Percentiles rank a stretch among this genome's conserved stretches.
These are phyloP conservation scores for Platyura marginata DNA, from an alignment of 1,140 invertebrate species.

Conservation along the genomic window DNA sequence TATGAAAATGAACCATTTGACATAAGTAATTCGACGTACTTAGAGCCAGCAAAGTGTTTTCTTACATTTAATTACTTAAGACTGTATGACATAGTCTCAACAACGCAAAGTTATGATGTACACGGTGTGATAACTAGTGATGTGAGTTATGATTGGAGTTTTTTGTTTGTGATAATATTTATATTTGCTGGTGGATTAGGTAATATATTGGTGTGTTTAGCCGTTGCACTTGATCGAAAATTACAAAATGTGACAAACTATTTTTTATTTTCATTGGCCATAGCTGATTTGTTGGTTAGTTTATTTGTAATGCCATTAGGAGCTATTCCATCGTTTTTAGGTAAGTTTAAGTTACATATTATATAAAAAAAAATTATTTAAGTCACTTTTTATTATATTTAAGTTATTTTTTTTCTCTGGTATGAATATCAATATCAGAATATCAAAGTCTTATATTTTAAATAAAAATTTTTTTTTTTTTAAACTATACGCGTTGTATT, in stretches of 20 bases:
- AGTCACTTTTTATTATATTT: too few species aligned
- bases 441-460: too few species aligned
- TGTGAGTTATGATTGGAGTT: conserved; percentile 49
- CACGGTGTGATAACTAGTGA: conserved; percentile 3
- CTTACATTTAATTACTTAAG: background rate
- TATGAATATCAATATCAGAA: too few species aligned
- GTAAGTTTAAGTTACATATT: too few species aligned
- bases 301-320: conserved; percentile 81
- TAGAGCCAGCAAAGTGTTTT: background rate
- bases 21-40: background rate
- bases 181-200: conserved; percentile 75
- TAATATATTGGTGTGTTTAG: conserved; percentile 81
- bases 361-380: too few species aligned
- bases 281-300: conserved; percentile 83
- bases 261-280: conserved; percentile 79
- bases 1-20: background rate
- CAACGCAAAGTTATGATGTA: background rate
- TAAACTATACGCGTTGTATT: too few species aligned
- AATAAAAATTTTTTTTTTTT: too few species aligned
- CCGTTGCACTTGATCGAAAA: conserved; percentile 62
- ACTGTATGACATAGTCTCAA: background rate
- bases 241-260: conserved; percentile 91
- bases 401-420: too few species aligned
- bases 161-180: conserved; percentile 58
- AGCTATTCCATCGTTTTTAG: conserved; percentile 65